A percentile compares a stretch with the other conserved stretches of the same genome.
Evolutionary conservation across 2,888 invertebrate species (phyloP).

Genomic region (Sipunculus nudus): DNA sequence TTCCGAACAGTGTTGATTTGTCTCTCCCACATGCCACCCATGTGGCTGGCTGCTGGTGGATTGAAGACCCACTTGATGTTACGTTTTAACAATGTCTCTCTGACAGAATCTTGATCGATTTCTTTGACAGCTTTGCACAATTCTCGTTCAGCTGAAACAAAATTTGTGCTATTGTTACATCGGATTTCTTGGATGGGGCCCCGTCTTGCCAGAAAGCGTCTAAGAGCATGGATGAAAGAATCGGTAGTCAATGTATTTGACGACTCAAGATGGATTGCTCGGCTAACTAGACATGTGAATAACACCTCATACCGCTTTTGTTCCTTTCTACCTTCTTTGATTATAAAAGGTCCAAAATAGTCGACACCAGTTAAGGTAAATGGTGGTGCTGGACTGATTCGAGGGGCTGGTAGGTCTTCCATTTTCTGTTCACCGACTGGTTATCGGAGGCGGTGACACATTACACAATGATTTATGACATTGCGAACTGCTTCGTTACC

Average conservation of each 20-base stretch:
- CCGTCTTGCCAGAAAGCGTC: conserved; percentile 33
- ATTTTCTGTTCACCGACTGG: too few species aligned
- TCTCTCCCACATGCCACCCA: conserved; percentile 47
- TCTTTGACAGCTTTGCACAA: conserved; percentile 6
- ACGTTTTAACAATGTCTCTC: too few species aligned
- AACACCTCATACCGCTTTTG: conserved; percentile 51
- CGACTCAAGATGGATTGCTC: conserved; percentile 52
- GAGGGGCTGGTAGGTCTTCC: too few species aligned
- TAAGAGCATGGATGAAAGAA: conserved; percentile 37
- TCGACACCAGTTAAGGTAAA: conserved; percentile 57
- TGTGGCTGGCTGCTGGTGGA: conserved; percentile 42
- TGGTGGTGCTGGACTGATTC: conserved; percentile 25
- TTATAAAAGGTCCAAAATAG: conserved; percentile 53
- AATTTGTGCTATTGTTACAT: conserved; percentile 10
- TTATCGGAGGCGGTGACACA: too few species aligned
- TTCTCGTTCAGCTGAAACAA: conserved; percentile 20
- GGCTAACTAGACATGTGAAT: conserved; percentile 53
- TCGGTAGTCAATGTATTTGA: conserved; percentile 30
- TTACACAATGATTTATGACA: too few species aligned
- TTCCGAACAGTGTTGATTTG: conserved; percentile 40
- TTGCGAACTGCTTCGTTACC: too few species aligned
- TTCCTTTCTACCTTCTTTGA: conserved; percentile 45
- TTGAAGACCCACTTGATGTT: too few species aligned
- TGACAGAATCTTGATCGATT: conserved; percentile 15
- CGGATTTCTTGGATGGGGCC: conserved; percentile 15